A percentile compares a stretch with the other conserved stretches of the same genome.
Conservation (phyloP, 2,797 vertebrate genomes). For the Myotis daubentonii region DNA sequence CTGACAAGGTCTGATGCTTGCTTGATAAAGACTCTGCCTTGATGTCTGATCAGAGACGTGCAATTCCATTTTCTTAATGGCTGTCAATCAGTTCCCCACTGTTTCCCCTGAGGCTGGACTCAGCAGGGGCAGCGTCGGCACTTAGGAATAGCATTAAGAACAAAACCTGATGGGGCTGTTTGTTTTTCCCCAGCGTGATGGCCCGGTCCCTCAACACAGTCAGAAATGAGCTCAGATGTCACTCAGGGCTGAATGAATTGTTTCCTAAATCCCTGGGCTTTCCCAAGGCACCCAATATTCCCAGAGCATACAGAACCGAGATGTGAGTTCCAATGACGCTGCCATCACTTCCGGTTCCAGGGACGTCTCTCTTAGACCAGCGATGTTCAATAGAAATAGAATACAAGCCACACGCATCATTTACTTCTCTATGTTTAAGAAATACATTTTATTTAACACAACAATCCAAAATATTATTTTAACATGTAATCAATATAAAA, state of each 20-base stretch:
- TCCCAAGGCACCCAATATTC: not conserved
- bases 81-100: constrained; percentile 76
- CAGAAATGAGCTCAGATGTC: constrained; percentile 59
- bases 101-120: constrained; percentile 65
- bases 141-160: constrained; percentile 63
- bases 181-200: constrained; percentile 56
- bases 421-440: not conserved
- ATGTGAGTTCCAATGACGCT: not conserved
- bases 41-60: constrained; percentile 43
- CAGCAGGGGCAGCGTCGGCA: constrained; percentile 62
- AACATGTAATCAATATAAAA: not conserved
- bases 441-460: not conserved
- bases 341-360: not conserved
- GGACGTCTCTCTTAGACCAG: not conserved
- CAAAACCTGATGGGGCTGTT: constrained; percentile 67
- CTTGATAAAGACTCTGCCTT: constrained; percentile 46
- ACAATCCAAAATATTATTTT: not conserved
- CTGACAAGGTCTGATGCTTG: not conserved
- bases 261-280: constrained; percentile 30
- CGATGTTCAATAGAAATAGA: not conserved
- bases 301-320: not conserved
- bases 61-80: constrained; percentile 74
- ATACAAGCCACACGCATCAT: not conserved
- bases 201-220: constrained; percentile 36
- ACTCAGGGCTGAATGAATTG: constrained; percentile 14